Conservation (phyloP, 2,113 vertebrate species). For the Lophius piscatorius region DNA sequence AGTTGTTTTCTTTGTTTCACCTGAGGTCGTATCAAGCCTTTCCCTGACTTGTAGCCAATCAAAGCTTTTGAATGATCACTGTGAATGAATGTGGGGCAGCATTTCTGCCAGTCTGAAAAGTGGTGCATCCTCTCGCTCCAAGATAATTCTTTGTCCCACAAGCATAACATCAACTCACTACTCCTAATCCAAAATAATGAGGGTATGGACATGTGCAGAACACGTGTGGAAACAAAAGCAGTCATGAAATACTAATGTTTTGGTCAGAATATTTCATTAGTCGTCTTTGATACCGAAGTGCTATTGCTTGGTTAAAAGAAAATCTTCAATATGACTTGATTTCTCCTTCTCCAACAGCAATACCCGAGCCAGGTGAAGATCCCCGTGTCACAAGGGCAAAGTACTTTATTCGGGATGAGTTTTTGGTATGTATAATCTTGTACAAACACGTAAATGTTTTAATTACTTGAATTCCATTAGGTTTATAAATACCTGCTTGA, state of each 20-base stretch:
- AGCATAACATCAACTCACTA: not conserved
- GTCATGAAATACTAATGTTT: no score
- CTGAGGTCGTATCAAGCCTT: not conserved
- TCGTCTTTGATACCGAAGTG: no score
- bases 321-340: constrained; percentile 7
- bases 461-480: not conserved
- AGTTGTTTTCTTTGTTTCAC: no score
- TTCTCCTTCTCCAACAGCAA: constrained; percentile 80
- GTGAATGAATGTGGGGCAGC: no score
- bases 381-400: constrained; percentile 97
- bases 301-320: no score
- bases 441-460: no score
- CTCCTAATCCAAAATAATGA: no score
- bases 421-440: constrained; percentile 92
- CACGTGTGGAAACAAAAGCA: no score
- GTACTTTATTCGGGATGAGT: constrained; percentile 99
- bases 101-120: no score
- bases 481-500: constrained; percentile 17
- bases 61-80: not conserved
- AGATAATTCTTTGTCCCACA: not conserved
- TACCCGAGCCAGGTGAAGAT: constrained; percentile 94
- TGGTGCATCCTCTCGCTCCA: no score
- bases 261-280: no score
- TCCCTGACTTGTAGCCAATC: not conserved
- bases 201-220: no score